Base-by-base conservation (phyloP, 2,888 invertebrate genomes). In the Allacma fusca region DNA sequence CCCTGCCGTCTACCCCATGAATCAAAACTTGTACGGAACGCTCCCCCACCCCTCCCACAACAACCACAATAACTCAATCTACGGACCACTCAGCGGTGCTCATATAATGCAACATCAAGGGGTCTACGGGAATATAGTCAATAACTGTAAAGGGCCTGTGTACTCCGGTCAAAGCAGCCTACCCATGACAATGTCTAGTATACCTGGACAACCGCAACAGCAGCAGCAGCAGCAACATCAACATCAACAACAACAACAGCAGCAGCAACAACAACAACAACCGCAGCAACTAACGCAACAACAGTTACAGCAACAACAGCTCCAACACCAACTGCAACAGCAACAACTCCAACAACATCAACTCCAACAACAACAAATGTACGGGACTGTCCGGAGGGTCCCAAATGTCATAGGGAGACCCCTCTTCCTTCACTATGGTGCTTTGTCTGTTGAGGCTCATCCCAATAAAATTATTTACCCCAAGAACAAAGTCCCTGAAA, bases 381-480 rank as follows among this genome's bases (percentile, higher is more conserved):
- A 82, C 40, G 82, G 82, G 24, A 81, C 82, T 5, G 82, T 83
- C 23, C 75, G 84, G 59, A 77, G 83, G 43, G 81, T 81, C 26
- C 81, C 81, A 0, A 80, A 81, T 59, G 80, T 80, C 0, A 81
- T 80, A 34, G 84, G 84, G 12, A 78, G 83, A 43, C 84, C 84
- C 0, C 76, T 84, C 0, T 84, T 84, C 75, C 81, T 84, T 26
- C 83, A 84, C 70, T 84, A 84, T 62, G 83, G 82, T 65, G 84
- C 84, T 44, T 43, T 84, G 24, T 80, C 80, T 7, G 84, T 84
- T 9, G 84, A 84, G 69, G 83, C 84, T 78, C 84, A 84, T 78
- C 84, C 84, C 5, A 84, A 81, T 75, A 83, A 84, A 79, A 82
- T 84, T 19, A 75, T 79, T 16, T 82, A 82, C 69, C 83, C 82